A percentile compares a stretch with the other conserved stretches of the same genome.
These are phyloP conservation scores for Arctopsyche grandis DNA, from an alignment of 1,140 invertebrate species.

Conservation along the genomic window DNA sequence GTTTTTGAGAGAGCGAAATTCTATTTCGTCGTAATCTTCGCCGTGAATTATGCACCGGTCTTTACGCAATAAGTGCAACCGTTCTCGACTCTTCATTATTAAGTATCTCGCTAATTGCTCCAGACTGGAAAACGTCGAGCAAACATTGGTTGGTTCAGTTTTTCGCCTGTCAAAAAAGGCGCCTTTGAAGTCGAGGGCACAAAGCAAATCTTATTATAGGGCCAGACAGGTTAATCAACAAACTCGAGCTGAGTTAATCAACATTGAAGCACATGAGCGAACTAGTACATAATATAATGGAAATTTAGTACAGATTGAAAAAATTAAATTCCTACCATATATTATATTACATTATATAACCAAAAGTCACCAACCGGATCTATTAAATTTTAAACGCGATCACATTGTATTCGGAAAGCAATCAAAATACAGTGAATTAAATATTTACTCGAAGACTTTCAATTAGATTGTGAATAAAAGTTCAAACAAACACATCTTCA, in stretches of 20 bases:
- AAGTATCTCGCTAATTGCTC: background rate
- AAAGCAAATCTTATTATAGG: conserved; percentile 44
- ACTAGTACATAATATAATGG: background rate
- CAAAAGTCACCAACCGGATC: too few species aligned
- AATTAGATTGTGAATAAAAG: too few species aligned
- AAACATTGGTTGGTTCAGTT: background rate
- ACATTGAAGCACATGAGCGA: background rate
- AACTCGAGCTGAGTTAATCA: conserved; percentile 3
- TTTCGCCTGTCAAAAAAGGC: conserved; percentile 28
- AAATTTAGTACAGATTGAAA: too few species aligned
- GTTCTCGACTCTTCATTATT: background rate
- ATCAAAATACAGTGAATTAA: too few species aligned
- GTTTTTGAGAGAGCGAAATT: background rate
- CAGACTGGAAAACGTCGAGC: background rate
- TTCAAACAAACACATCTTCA: too few species aligned
- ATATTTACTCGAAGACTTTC: too few species aligned
- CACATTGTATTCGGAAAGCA: too few species aligned
- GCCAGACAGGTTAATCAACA: conserved; percentile 45
- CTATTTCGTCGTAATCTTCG: background rate
- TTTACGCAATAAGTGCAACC: background rate
- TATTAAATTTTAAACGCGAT: too few species aligned
- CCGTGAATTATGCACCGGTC: background rate
- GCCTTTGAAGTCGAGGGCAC: conserved; percentile 31
- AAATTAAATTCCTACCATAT: too few species aligned
- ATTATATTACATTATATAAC: too few species aligned